These are phyloP conservation scores for Coleophora deauratella DNA, from an alignment of 2,888 invertebrate genomes.

Conservation along the genomic window DNA sequence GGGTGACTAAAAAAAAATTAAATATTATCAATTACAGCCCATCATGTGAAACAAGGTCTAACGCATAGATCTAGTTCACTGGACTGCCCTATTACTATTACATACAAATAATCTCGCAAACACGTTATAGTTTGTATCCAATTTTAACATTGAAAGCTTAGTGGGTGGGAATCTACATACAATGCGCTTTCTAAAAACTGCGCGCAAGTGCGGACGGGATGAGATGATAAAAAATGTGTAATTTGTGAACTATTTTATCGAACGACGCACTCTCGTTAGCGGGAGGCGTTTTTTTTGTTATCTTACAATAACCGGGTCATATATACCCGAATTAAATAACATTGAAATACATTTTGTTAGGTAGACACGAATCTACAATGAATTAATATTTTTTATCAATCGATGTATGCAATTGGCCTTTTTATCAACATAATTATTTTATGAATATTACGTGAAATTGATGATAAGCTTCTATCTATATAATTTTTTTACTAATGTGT, in stretches of 20 bases:
- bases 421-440: no score
- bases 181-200: conserved; percentile 15
- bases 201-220: conserved; percentile 5
- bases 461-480: no score
- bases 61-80: conserved; percentile 62
- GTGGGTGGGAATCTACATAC: conserved; percentile 29
- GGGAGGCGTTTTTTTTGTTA: no score
- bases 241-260: conserved; percentile 24
- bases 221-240: conserved; percentile 7
- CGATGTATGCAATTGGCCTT: no score
- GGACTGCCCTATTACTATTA: conserved; percentile 36
- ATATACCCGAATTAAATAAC: conserved; percentile 9
- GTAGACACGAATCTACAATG: no score
- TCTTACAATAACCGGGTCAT: conserved; percentile 17
- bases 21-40: conserved; percentile 42
- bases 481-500: no score
- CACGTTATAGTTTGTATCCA: conserved; percentile 15
- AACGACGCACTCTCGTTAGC: conserved; percentile 11
- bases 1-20: no score
- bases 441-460: no score
- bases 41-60: conserved; percentile 63
- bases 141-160: conserved; percentile 33
- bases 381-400: no score
- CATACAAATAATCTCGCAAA: conserved; percentile 28
- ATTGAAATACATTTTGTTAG: background rate